Percentiles rank a stretch among this genome's conserved stretches.
These are phyloP conservation scores for Anabas testudineus DNA, from an alignment of 2,797 vertebrate species.

Conservation along the genomic window DNA sequence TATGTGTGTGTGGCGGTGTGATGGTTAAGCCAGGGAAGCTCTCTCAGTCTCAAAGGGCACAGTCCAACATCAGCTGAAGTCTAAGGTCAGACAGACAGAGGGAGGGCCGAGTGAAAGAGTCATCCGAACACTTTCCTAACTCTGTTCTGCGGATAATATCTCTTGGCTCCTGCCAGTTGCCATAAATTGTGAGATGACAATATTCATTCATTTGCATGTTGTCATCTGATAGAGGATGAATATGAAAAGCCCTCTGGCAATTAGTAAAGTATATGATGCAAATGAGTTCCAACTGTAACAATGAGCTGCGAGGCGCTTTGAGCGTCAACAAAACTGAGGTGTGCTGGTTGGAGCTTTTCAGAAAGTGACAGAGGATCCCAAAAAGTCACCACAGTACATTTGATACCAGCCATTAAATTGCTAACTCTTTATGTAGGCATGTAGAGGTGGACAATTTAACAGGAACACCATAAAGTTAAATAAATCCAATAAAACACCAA, in stretches of 20 bases:
- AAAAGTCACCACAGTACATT: conserved; percentile 23
- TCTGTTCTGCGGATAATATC: background rate
- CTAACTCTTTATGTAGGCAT: background rate
- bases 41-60: conserved; percentile 46
- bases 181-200: background rate
- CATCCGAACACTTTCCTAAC: too few species aligned
- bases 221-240: background rate
- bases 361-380: conserved; percentile 2
- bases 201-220: background rate
- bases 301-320: conserved; percentile 13
- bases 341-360: conserved; percentile 7
- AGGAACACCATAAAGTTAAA: background rate
- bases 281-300: conserved; percentile 25
- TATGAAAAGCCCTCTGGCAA: conserved; percentile 9
- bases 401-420: conserved; percentile 28
- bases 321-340: conserved; percentile 35
- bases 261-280: conserved; percentile 18
- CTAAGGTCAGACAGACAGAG: conserved; percentile 25
- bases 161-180: background rate
- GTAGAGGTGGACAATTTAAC: conserved; percentile 11
- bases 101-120: conserved; percentile 21
- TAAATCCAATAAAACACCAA: background rate
- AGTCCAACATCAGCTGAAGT: conserved; percentile 22
- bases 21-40: conserved; percentile 7
- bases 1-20: background rate